Percentiles rank a stretch among this genome's conserved stretches.
These are phyloP conservation scores for Caenorhabditis imperialis DNA, from an alignment of 2,888 invertebrate genomes.

Conservation along the genomic window DNA sequence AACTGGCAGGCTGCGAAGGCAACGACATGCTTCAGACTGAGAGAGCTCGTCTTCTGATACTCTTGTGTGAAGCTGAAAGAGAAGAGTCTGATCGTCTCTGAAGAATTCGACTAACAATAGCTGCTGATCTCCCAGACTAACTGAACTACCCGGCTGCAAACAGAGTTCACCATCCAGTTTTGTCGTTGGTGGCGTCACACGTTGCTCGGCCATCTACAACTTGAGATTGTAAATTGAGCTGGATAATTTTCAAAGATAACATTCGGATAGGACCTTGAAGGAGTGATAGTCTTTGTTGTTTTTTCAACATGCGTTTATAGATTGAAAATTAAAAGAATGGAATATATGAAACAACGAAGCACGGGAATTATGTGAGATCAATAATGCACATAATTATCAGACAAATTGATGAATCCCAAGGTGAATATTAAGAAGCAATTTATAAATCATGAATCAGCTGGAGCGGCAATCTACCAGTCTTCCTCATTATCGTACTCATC, in stretches of 20 bases:
- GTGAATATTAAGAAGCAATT: background rate
- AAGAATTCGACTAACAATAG: conserved; percentile 16
- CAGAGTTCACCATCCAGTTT: conserved; percentile 28
- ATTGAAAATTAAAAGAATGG: background rate
- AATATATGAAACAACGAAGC: background rate
- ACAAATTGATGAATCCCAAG: conserved; percentile 8
- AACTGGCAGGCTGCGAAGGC: conserved; percentile 65
- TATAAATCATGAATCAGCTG: background rate
- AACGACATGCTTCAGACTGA: conserved; percentile 57
- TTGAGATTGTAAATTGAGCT: background rate
- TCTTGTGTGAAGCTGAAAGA: conserved; percentile 55
- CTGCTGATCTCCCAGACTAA: conserved; percentile 31
- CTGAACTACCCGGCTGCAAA: conserved; percentile 31
- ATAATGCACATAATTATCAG: conserved; percentile 46
- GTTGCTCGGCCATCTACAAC: conserved; percentile 5
- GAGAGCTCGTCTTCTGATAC: conserved; percentile 31
- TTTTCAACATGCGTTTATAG: conserved; percentile 2
- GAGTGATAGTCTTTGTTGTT: background rate
- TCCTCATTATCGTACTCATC: conserved; percentile 64
- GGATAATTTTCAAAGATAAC: background rate
- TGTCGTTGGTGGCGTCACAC: background rate
- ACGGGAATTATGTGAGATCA: conserved; percentile 47
- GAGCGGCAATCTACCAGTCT: conserved; percentile 50
- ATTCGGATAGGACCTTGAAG: background rate
- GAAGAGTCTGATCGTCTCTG: background rate